Evolutionary conservation across 2,797 vertebrate species (phyloP), one percentile per base, ranked within the genome.

Genomic region (Enoplosus armatus): DNA sequence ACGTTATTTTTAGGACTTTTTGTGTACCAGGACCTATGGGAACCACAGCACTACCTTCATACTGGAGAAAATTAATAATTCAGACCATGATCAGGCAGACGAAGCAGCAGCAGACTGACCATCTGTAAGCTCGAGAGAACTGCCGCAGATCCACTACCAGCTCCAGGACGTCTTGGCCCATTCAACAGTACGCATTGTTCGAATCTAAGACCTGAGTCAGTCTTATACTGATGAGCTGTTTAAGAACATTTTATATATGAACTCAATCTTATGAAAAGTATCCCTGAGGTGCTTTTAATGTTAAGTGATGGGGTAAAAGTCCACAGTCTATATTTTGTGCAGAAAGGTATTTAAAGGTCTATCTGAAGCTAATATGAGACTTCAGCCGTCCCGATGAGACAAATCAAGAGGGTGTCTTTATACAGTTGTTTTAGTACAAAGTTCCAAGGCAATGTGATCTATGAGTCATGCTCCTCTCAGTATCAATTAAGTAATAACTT

Each of bases 31-130:
- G 59, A 59, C 56, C 37, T 15, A 3, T 1, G 43, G 47, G 77
- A 80, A 9, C 29, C 9, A 39, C 48, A 50, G 26, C 12, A 22
- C 29, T 66, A 20, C 55, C 3, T 29, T 26, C 15, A 50, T 24
- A 24, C 39, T 59, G 45, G 27, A n/a, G 55, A 24, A 43, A 62
- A 87, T 87, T 0, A 84, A 87, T 86, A 78, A 87, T 86, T 85
- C 79, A 79, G 14, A 22, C 27, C 15, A 18, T 16, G 58, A 35
- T 54, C 10, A 66, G 54, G 50, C 61, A 48, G 48, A 2, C 63
- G n/a, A 43, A 55, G 48, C 70, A 80, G 58, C 68, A 67, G 47
- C 47, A 75, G 56, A 65, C 27, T 74, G 76, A 79, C 83, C 68
- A 84, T 87, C 43, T 89, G 85, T 76, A 45, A 6, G 63, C 41